Evolutionary conservation across 1,140 invertebrate genomes (phyloP).

Genomic region (Heliconius himera): DNA sequence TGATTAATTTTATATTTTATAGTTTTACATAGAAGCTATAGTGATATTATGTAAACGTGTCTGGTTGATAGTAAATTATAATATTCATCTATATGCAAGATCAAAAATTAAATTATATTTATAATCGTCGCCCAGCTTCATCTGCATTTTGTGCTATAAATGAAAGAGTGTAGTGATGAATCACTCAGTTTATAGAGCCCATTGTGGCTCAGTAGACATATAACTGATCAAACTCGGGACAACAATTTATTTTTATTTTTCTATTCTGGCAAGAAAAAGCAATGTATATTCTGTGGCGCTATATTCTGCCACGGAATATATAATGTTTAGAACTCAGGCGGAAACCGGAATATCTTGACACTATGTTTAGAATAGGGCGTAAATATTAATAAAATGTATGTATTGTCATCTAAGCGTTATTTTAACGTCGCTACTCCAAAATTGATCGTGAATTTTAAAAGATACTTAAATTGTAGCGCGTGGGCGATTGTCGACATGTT

Average conservation of each 20-base stretch:
- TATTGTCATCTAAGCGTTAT: slow-evolving; percentile 31
- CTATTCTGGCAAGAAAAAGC: too few species aligned
- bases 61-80: not conserved
- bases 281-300: too few species aligned
- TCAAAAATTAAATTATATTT: not conserved
- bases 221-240: too few species aligned
- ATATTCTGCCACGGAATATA: too few species aligned
- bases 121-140: too few species aligned
- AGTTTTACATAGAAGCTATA: slow-evolving; percentile 1
- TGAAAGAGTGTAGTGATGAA: not conserved
- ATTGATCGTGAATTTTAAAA: slow-evolving; percentile 48
- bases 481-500: slow-evolving; percentile 48
- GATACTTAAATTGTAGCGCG: slow-evolving; percentile 45
- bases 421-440: slow-evolving; percentile 40
- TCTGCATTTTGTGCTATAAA: too few species aligned
- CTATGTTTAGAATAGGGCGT: too few species aligned
- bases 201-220: too few species aligned
- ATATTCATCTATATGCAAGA: not conserved
- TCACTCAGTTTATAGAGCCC: too few species aligned
- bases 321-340: too few species aligned
- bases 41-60: not conserved
- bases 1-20: slow-evolving; percentile 27
- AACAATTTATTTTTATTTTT: too few species aligned
- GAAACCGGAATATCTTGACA: too few species aligned
- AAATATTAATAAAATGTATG: not conserved